These are phyloP conservation scores for Heliconius erato DNA, from an alignment of 2,888 invertebrate genomes.

Conservation along the genomic window DNA sequence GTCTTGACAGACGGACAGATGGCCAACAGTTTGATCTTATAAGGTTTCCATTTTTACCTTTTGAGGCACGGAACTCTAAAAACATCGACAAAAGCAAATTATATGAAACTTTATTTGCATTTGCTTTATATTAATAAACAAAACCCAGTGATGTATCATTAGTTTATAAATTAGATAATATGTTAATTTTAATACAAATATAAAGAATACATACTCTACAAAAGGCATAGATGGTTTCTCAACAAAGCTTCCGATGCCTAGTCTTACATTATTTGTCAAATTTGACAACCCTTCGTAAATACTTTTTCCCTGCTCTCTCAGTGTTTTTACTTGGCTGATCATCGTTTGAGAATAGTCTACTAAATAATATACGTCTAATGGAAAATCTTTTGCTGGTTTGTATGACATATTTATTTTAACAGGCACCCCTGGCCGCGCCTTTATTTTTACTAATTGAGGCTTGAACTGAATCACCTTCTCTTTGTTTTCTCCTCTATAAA, in stretches of 20 bases:
- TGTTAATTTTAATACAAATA: constrained; percentile 6
- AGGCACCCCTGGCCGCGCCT: constrained; percentile 78
- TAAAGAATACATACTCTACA: constrained; percentile 70
- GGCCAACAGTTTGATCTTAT: too few species aligned
- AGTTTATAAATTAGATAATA: neutral
- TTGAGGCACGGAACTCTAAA: neutral
- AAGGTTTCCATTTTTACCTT: too few species aligned
- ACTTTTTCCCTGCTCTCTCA: constrained; percentile 80
- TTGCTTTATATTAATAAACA: neutral
- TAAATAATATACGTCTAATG: constrained; percentile 93
- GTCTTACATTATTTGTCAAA: constrained; percentile 87
- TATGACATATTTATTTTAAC: constrained; percentile 78
- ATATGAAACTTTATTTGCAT: neutral
- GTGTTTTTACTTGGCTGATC: constrained; percentile 84
- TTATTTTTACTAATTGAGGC: constrained; percentile 84
- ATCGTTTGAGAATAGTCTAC: constrained; percentile 93
- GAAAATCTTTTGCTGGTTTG: constrained; percentile 90
- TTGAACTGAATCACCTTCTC: constrained; percentile 75
- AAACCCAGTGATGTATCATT: neutral
- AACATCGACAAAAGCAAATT: neutral
- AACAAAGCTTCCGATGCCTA: constrained; percentile 90
- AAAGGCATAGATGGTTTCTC: constrained; percentile 89
- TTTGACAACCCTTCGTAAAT: constrained; percentile 80
- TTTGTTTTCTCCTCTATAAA: constrained; percentile 48
- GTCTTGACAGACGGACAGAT: too few species aligned